Evolutionary conservation across 1,140 invertebrate genomes (phyloP), one percentile per base, ranked within the genome.

Genomic region (Brachionus calyciflorus): DNA sequence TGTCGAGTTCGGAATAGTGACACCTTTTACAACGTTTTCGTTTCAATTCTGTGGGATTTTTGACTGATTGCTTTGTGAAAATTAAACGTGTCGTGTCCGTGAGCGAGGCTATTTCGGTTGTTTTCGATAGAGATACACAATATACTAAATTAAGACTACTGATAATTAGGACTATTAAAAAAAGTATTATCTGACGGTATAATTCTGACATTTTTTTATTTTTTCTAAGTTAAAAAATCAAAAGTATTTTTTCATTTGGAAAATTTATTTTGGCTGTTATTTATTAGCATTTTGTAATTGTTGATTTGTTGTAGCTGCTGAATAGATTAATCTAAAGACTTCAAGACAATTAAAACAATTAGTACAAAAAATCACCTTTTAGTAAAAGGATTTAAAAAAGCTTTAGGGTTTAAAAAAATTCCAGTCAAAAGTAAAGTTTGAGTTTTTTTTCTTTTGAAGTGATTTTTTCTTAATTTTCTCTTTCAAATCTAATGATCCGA

Each of bases 211-310:
- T 37, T 37, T 3, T 9, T 37, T 37, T 37, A 37, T 37, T 3
- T 9, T 37, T 37, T 37, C 3, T 3, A 5, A 37, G 9, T 9
- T 5, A 37, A 37, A 37, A 37, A 33, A 49, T 49, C 5, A 49
- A 17, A 33, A 26, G 12, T 26, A 33, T 60, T 33, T 60, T 60
- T 60, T 60, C 55, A 60, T 60, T 60, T 60, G 9, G 4, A 37
- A 60, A 33, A 60, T 17, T 33, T 17, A 14, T 60, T 60, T 60
- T 30, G 30, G 37, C 30, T 60, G 55, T 33, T 60, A 33, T 60
- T 60, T 60, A 60, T 60, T 19, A 60, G 37, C 55, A 60, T 60
- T 60, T 60, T 60, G n/a, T n/a, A n/a, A n/a, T n/a, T n/a, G n/a
- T n/a, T n/a, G n/a, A n/a, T n/a, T n/a, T n/a, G n/a, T n/a, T n/a